Base-by-base conservation (phyloP, 1,140 invertebrate genomes). In the Ostrea denselamellosa region DNA sequence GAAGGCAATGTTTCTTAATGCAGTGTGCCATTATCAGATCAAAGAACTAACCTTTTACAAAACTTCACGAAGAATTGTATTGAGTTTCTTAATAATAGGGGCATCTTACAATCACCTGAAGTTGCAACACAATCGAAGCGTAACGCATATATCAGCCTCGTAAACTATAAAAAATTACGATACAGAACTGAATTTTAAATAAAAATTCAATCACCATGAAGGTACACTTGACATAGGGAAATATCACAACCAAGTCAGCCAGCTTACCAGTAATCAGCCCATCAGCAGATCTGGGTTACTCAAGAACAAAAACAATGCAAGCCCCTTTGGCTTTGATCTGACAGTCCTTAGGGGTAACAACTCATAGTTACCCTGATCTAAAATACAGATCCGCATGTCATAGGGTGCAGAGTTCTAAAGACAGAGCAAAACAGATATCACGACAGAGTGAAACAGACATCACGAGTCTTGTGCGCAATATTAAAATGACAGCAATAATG, bases 101-200 rank as follows among this genome's bases (percentile, higher is more conserved):
- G 68, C 68, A 77, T 77, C 68, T 77, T 77, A 25, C 25, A 25
- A 77, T 77, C 68, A 77, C 25, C 28, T 44, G 1, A 34, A 14
- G 68, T 77, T 77, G 68, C 68, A 77, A 77, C 28, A 77, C 68
- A 77, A 77, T 77, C 28, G 28, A 25, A 77, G 68, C 68, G 28
- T 77, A 77, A 77, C 68, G 25, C 8, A 77, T 28, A 28, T 28
- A 28, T 77, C 28, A 25, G 68, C 68, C 28, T 25, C 28, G 68
- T 28, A 44, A 28, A 28, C 22, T 25, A 77, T 77, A 77, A 77
- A n/a, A 77, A 77, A 77, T 77, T 28, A 77, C 22, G 25, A 77
- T 25, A 77, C 25, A 77, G 68, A 77, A 77, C 68, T 28, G 68
- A 77, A 77, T 77, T 77, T 77, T 77, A 77, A 77, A 77, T 77